Conservation (phyloP, 1,140 invertebrate species). For the Gryllus bimaculatus region DNA sequence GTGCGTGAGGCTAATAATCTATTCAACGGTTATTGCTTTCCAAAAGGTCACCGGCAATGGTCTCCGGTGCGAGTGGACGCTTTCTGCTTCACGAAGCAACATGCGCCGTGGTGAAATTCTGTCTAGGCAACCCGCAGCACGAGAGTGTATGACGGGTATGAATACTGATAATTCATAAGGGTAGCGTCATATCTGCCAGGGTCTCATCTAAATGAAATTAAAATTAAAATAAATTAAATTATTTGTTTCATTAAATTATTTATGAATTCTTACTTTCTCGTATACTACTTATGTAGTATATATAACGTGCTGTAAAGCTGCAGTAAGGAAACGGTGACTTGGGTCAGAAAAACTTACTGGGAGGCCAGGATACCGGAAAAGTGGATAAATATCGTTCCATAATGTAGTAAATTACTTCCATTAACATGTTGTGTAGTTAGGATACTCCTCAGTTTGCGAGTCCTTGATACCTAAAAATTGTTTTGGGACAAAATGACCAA, state of each 20-base stretch:
- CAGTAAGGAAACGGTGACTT: not conserved
- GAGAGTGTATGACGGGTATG: not conserved
- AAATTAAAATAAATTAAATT: not conserved
- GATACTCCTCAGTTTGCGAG: too few species aligned
- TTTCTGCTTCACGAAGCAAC: not conserved
- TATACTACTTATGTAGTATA: not conserved
- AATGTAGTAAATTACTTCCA: too few species aligned
- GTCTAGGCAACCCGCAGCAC: not conserved
- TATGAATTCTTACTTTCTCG: not conserved
- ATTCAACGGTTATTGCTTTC: not conserved
- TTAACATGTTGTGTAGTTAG: too few species aligned
- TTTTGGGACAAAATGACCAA: too few species aligned
- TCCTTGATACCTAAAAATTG: too few species aligned
- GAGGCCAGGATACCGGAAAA: too few species aligned
- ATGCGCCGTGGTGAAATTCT: not conserved
- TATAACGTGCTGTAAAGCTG: not conserved
- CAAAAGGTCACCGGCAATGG: not conserved
- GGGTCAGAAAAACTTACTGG: too few species aligned
- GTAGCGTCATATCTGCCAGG: not conserved
- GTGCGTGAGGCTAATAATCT: too few species aligned
- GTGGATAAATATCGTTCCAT: too few species aligned
- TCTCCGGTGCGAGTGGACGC: too few species aligned
- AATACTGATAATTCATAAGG: not conserved
- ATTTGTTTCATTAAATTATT: not conserved
- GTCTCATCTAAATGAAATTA: too few species aligned